Evolutionary conservation across 2,113 vertebrate genomes (phyloP), one percentile per base, ranked within the genome.

Genomic region (Gambusia holbrooki): DNA sequence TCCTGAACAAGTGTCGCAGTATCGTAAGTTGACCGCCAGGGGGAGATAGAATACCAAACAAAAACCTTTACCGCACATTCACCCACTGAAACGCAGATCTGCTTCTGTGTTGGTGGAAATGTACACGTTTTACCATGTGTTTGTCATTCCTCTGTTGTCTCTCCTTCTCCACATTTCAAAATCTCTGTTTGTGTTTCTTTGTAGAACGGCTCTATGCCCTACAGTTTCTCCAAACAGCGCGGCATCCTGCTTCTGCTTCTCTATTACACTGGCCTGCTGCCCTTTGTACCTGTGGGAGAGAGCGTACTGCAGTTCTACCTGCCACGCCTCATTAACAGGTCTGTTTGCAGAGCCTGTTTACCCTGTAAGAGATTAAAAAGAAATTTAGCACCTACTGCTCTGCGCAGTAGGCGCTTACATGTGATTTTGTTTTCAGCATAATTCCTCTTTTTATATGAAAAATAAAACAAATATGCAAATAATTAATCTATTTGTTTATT

Each of bases 201-300:
- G 17, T 30, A 97, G 96, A 96, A 97, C 76, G 69, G 88, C 1
- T 89, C 88, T 28, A 96, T 97, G 96, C 96, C 96, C 0, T 88
- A 84, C 75, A 92, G 94, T 82, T 96, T 97, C 92, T 92, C 93
- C 0, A 0, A 82, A n/a, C 66, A 6, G 0, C 80, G 94, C n/a
- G 94, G 88, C 0, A 0, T 94, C 13, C 63, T 84, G 77, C 29
- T 97, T 2, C 80, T 97, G 3, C 69, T 96, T 1, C 90, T 96
- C 22, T 97, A 94, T 74, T 97, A 96, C 81, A 88, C 84, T 22
- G 96, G 96, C 69, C 92, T 97, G 63, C 92, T 97, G 82, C 96
- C 96, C 62, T 97, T 96, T 40, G 48, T 95, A 12, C 89, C 93
- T 0, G 88, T 97, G 40, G 93, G 91, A 0, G 96, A 97, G 89